Percentiles rank a stretch among this genome's conserved stretches.
phyloP scores from a whole-genome alignment of 2,797 vertebrate species.

The Mormyrops attenuatus region DNA sequence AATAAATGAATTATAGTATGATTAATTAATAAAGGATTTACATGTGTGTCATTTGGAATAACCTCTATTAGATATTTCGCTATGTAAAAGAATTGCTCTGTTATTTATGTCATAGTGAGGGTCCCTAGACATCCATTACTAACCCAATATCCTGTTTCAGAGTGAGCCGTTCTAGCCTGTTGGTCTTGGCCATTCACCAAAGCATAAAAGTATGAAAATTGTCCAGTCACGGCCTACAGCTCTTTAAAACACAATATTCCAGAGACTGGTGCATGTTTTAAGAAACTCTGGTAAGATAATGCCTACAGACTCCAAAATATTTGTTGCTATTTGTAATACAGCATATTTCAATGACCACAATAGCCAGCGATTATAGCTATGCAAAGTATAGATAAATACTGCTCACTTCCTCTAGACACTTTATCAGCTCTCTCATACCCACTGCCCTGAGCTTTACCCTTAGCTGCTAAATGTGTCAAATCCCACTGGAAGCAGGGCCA shows the following conservation, averaged over 20 bases:
- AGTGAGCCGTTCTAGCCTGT: constrained; percentile 58
- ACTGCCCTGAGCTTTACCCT: constrained; percentile 40
- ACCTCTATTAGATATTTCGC: constrained; percentile 40
- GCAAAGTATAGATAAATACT: constrained; percentile 61
- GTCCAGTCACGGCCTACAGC: constrained; percentile 58
- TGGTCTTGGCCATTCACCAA: constrained; percentile 66
- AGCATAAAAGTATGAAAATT: constrained; percentile 67
- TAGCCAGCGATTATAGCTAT: constrained; percentile 39
- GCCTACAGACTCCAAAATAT: constrained; percentile 39
- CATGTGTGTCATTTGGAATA: constrained; percentile 30
- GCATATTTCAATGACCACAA: constrained; percentile 46
- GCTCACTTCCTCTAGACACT: constrained; percentile 55
- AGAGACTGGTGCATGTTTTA: constrained; percentile 47
- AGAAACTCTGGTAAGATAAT: constrained; percentile 41
- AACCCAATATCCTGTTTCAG: constrained; percentile 71
- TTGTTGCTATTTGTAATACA: constrained; percentile 46
- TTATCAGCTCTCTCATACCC: constrained; percentile 63
- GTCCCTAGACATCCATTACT: constrained; percentile 66
- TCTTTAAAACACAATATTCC: constrained; percentile 56
- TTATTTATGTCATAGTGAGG: constrained; percentile 54
- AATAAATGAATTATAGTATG: neutral
- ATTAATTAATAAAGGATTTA: constrained; percentile 25
- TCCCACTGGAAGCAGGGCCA: constrained; percentile 39
- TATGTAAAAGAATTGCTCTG: constrained; percentile 43
- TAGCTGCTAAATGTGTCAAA: constrained; percentile 49